A percentile compares a stretch with the other conserved stretches of the same genome.
phyloP scores from a whole-genome alignment of 2,888 invertebrate species.

The Aphrophora alni region DNA sequence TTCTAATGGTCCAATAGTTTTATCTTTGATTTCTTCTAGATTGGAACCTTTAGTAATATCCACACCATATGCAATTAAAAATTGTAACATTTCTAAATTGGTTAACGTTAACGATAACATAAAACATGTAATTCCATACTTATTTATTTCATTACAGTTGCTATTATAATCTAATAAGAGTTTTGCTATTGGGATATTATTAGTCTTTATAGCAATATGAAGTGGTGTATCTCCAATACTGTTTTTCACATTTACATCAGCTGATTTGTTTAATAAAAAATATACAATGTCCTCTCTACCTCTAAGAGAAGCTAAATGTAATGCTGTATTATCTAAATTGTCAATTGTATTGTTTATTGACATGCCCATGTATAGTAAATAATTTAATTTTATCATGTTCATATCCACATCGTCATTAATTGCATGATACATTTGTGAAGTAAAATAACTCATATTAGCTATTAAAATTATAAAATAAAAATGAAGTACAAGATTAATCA shows the following conservation, averaged over 20 bases:
- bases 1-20: not conserved
- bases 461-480: too few species aligned
- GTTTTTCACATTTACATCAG: not conserved
- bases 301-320: not conserved
- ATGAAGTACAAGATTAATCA: too few species aligned
- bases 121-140: not conserved
- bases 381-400: too few species aligned
- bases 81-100: not conserved
- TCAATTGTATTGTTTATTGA: too few species aligned
- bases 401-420: too few species aligned
- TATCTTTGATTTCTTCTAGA: not conserved
- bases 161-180: not conserved
- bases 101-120: not conserved
- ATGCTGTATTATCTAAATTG: not conserved
- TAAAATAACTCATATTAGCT: too few species aligned
- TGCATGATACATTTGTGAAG: too few species aligned
- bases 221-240: not conserved
- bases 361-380: not conserved
- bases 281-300: not conserved
- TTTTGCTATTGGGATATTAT: not conserved
- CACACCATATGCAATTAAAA: not conserved
- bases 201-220: not conserved
- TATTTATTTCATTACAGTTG: not conserved
- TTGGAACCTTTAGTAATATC: not conserved
- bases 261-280: not conserved